Base-by-base conservation (phyloP, 2,113 vertebrate species). In the Corythornis vintsioides region DNA sequence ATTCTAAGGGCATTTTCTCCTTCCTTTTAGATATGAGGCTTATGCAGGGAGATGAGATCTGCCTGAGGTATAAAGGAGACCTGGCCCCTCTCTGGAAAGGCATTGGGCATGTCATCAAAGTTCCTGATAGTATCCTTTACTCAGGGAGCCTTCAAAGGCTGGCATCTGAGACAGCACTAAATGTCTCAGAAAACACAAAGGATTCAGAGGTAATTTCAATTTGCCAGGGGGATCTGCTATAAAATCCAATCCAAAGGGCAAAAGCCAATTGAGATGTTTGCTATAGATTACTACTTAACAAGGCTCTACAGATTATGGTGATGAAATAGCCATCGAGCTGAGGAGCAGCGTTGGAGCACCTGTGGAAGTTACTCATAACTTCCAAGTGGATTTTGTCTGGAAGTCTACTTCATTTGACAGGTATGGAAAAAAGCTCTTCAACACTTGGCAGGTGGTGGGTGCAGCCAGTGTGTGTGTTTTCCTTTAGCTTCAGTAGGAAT, bases 321-420 rank as follows among this genome's bases (percentile, higher is more conserved):
- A 99, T 92, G 99, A 99, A 98, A 99, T 99, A 13, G 99, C 99
- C 45, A 99, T 99, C 31, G 99, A 99, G 95, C 95, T 99, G 90
- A 98, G 99, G 83, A 99, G 99, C 97, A 99, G 99, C 28, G 99
- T 99, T 55, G 99, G 99, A 8, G 99, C 99, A 0, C 99, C 99
- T 0, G 99, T 99, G 96, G 99, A 99, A 88, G 99, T 99, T 53
- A 99, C 99, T 2, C 99, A 99, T 93, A 99, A 99, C 97, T 99
- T 99, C 97, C 99, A 99, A 96, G 99, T 99, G 82, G 99, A 99
- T 95, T 99, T 99, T 89, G 99, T 99, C 4, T 99, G 99, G 99
- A 99, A 99, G 86, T 99, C 99, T 0, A 99, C 99, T n/a, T 99
- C 99, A 3, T 99, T 99, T 91, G 99, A 99, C 96, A 98, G 99